Base-by-base conservation (phyloP, 2,888 invertebrate species). In the Lithophane leautieri region DNA sequence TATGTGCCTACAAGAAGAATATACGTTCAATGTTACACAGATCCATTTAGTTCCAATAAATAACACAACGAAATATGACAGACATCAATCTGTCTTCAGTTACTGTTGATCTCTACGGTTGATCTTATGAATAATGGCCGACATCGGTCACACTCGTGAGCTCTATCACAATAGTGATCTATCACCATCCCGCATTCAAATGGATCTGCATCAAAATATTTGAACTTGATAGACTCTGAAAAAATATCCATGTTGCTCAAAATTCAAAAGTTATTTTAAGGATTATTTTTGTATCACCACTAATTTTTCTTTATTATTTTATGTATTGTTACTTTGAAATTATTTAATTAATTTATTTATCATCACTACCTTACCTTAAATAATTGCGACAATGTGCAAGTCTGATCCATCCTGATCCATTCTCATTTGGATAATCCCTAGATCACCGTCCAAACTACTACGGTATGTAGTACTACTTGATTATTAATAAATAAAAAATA, bases 71-170 rank as follows among this genome's bases (percentile, higher is more conserved):
- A 42, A 47, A 81, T 69, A 9, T 81, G 81, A 81, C 81, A 84
- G 69, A 12, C n/a, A 34, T 65, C 56, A 74, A 84, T 81, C 69
- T 74, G 81, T 81, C 81, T 81, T 56, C 56, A 66, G 56, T 74
- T 62, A 56, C 25, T 14, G 44, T 58, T n/a, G 52, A n/a, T n/a
- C n/a, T n/a, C n/a, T 62, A 56, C 25, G 11, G 44, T 58, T n/a
- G 52, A 58, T 28, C 22, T 69, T 56, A 25, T 76, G 47, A 81
- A 58, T 68, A 56, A 84, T 69, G 25, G 61, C 1, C 44, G 22
- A 40, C 61, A 58, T 75, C 66, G 34, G 42, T 73, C 70, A 66
- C 42, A 70, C 22, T 73, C 56, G 52, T 42, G 34, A 52, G 40
- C 4, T 44, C 61, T 14, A 34, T 42, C 69, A 66, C 34, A 69